These are phyloP conservation scores for Labroides dimidiatus DNA, from an alignment of 2,797 vertebrate species.

Conservation along the genomic window DNA sequence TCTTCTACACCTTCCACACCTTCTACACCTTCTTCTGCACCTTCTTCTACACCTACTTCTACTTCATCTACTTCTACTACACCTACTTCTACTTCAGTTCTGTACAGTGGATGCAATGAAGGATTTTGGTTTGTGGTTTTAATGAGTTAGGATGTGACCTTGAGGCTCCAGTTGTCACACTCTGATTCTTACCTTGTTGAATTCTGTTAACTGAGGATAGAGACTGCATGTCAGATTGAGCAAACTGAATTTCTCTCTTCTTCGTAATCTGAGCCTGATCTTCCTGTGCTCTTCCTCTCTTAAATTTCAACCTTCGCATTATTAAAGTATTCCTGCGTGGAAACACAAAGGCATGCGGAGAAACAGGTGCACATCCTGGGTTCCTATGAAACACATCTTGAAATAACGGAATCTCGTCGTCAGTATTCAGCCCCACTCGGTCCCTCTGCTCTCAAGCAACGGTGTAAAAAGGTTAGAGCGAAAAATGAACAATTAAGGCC, in stretches of 20 bases:
- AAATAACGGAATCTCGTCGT: background rate
- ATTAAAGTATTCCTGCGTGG: background rate
- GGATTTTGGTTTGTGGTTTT: background rate
- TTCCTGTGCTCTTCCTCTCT: constrained; percentile 11
- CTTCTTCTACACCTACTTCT: no score
- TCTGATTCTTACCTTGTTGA: constrained; percentile 14
- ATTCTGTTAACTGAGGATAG: constrained; percentile 2
- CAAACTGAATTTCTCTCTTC: background rate
- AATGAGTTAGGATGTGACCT: background rate
- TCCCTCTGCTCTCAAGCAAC: background rate
- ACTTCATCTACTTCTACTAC: no score
- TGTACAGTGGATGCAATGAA: no score
- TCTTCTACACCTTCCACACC: no score
- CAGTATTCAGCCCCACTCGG: background rate
- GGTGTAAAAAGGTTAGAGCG: background rate
- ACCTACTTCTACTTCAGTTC: no score
- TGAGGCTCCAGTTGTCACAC: background rate
- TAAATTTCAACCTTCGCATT: background rate
- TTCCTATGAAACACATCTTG: background rate
- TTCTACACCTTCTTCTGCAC: no score
- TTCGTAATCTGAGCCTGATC: background rate
- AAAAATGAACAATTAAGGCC: constrained; percentile 24
- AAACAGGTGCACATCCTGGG: background rate
- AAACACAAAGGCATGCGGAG: background rate
- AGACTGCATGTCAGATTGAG: constrained; percentile 6